These are phyloP conservation scores for Idaea dimidiata DNA, from an alignment of 2,888 invertebrate genomes.

Conservation along the genomic window DNA sequence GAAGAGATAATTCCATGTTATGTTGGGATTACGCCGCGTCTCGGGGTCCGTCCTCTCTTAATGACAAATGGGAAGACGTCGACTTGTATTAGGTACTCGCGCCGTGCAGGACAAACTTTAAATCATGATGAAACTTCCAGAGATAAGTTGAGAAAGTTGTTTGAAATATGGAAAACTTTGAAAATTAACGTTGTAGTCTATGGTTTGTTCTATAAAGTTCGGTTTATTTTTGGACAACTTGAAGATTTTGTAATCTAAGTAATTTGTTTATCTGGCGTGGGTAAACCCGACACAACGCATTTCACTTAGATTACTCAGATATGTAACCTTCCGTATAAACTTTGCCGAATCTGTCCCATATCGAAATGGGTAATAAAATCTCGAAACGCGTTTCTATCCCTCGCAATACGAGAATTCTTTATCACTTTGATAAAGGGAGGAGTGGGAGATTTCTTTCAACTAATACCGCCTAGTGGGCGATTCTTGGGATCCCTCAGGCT, in stretches of 20 bases:
- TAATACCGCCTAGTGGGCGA: conserved; percentile 54
- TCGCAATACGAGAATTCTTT: conserved; percentile 43
- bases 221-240: background rate
- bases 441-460: conserved; percentile 47
- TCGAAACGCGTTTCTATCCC: conserved; percentile 37
- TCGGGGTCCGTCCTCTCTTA: conserved; percentile 39
- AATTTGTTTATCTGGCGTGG: background rate
- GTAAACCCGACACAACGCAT: conserved; percentile 12
- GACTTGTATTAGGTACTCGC: conserved; percentile 42
- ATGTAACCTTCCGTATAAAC: conserved; percentile 22
- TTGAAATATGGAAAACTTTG: background rate
- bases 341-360: conserved; percentile 27
- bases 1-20: conserved; percentile 57
- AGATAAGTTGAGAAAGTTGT: conserved; percentile 3
- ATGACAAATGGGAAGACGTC: conserved; percentile 58
- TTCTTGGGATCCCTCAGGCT: conserved; percentile 44
- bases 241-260: background rate
- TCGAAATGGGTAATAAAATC: conserved; percentile 39
- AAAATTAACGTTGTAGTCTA: background rate
- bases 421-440: conserved; percentile 46
- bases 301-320: conserved; percentile 20
- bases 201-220: background rate
- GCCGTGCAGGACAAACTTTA: conserved; percentile 39
- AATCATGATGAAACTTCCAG: conserved; percentile 39
- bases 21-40: conserved; percentile 55